Base-by-base conservation (phyloP, 2,113 vertebrate genomes). In the Sapajus apella region DNA sequence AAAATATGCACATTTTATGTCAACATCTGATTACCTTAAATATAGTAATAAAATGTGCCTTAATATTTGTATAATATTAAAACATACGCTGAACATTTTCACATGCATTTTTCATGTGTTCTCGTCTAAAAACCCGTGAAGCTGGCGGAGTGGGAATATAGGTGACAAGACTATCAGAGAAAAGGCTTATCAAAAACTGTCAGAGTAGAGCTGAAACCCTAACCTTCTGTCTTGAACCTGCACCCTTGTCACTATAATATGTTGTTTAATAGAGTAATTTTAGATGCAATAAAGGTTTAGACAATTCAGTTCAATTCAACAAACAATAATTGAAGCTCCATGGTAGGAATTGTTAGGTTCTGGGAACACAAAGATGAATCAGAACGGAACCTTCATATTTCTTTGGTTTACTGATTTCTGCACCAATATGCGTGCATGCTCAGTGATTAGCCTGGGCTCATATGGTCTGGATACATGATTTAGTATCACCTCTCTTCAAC, bases 61-160 rank as follows among this genome's bases (percentile, higher is more conserved):
- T 97, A 40, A 80, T 89, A 70, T 86, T 50, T 95, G 30, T 64
- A 64, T 64, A 68, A 8, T 83, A 61, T 95, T 95, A 87, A 11
- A 93, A 96, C 86, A 88, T 77, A 72, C 81, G 58, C 6, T 25
- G 94, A 95, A 43, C 8, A 83, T 25, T 87, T 96, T 72, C 70
- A 52, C 17, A 8, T 87, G 47, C 27, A 90, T 90, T 96, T 97
- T 85, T 56, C 4, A 37, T 58, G 32, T 79, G 8, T 79, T 85
- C 35, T 12, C 50, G n/a, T 87, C n/a, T 50, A 80, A 87, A 94
- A 76, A 52, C 23, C 4, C 25, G 7, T 82, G 37, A 83, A 27
- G 12, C 79, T 82, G 70, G 21, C 16, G 61, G 27, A 70, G 75
- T 81, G 35, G 30, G 23, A 82, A 73, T 73, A 37, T 40, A 92